These are phyloP conservation scores for Ennomos quercinarius DNA, from an alignment of 2,888 invertebrate genomes.

Conservation along the genomic window DNA sequence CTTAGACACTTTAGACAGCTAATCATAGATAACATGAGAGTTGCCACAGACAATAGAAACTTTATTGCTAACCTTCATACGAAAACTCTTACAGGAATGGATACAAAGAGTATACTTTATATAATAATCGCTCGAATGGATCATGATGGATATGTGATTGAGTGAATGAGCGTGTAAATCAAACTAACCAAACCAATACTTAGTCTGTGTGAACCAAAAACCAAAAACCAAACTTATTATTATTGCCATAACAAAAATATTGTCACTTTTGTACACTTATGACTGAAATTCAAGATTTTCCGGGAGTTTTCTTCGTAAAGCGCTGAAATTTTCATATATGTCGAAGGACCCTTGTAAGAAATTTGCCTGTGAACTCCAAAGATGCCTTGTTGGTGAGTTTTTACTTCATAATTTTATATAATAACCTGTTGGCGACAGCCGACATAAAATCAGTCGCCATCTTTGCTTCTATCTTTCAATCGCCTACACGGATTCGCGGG, in stretches of 20 bases:
- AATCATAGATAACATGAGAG: too few relatives aligned
- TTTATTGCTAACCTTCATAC: too few relatives aligned
- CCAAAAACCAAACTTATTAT: too few relatives aligned
- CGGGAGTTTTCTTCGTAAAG: slow-evolving; percentile 55
- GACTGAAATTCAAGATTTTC: slow-evolving; percentile 67
- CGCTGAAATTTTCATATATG: slow-evolving; percentile 68
- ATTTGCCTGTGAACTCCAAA: slow-evolving; percentile 92
- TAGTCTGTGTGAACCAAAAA: too few relatives aligned
- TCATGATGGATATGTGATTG: too few relatives aligned
- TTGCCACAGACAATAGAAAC: too few relatives aligned
- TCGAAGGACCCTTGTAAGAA: slow-evolving; percentile 91
- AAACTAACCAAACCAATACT: too few relatives aligned
- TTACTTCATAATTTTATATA: slow-evolving; percentile 66
- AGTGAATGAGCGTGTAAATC: too few relatives aligned
- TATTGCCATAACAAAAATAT: slow-evolving; percentile 63
- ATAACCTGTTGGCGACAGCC: slow-evolving; percentile 72
- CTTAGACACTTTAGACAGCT: too few relatives aligned
- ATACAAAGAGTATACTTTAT: too few relatives aligned
- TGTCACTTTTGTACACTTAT: slow-evolving; percentile 59
- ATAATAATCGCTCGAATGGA: too few relatives aligned
- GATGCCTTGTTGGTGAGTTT: slow-evolving; percentile 89
- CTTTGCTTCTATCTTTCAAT: slow-evolving; percentile 83
- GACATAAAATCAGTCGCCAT: slow-evolving; percentile 82
- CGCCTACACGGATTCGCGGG: slow-evolving; percentile 79
- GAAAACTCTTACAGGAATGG: too few relatives aligned